A percentile compares a stretch with the other conserved stretches of the same genome.
These are phyloP conservation scores for Oxystoma pomonae DNA, from an alignment of 2,888 invertebrate species.

Conservation along the genomic window DNA sequence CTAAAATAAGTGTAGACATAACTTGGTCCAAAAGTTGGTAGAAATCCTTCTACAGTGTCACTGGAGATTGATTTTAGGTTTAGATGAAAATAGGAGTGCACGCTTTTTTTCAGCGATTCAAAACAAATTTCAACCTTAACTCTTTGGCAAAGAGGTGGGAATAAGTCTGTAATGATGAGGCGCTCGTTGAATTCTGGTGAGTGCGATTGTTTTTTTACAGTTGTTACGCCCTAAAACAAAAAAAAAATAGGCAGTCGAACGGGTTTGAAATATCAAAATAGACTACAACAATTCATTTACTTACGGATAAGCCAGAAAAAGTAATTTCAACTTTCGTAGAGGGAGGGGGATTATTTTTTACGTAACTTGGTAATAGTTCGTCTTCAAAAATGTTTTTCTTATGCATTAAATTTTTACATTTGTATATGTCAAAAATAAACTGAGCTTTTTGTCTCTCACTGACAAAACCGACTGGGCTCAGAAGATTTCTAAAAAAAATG, in stretches of 20 bases:
- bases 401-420: constrained; percentile 43
- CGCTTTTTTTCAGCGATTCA: constrained; percentile 37
- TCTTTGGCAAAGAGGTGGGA: constrained; percentile 73
- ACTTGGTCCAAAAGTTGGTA: constrained; percentile 80
- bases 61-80: constrained; percentile 57
- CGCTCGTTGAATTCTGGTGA: constrained; percentile 73
- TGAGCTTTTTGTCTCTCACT: constrained; percentile 51
- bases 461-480: constrained; percentile 56
- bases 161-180: constrained; percentile 73
- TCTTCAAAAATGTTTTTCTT: constrained; percentile 3
- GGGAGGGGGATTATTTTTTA: neutral
- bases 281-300: too few species aligned
- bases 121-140: constrained; percentile 62
- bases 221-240: constrained; percentile 52
- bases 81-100: constrained; percentile 54
- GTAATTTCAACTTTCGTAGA: constrained; percentile 54
- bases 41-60: constrained; percentile 60
- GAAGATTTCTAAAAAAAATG: constrained; percentile 55
- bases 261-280: too few species aligned
- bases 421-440: constrained; percentile 55
- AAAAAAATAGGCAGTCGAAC: neutral
- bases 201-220: constrained; percentile 56
- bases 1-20: constrained; percentile 67
- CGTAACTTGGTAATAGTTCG: neutral
- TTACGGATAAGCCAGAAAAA: constrained; percentile 61